phyloP scores from a whole-genome alignment of 2,797 vertebrate genomes.

The Morelia viridis region DNA sequence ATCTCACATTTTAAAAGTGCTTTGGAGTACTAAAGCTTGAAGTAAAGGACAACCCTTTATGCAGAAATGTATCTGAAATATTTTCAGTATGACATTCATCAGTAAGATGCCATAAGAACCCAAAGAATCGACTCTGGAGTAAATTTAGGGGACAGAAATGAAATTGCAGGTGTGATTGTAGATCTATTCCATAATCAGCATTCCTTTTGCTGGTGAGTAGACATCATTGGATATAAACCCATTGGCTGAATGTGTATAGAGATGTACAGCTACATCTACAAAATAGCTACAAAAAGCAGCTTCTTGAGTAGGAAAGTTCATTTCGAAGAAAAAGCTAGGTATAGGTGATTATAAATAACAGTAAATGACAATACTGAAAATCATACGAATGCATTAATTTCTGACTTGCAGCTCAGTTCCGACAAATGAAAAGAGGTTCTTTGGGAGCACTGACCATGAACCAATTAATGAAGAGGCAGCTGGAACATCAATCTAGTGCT shows the following conservation, averaged over 20 bases:
- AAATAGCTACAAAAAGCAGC: neutral
- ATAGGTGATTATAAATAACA: conserved; percentile 27
- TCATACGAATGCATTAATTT: conserved; percentile 69
- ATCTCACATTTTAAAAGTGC: conserved; percentile 32
- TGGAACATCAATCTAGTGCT: conserved; percentile 97
- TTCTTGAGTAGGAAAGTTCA: conserved; percentile 8
- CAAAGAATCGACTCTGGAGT: neutral
- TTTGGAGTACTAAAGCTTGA: neutral
- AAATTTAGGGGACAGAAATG: neutral
- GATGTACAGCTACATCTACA: neutral
- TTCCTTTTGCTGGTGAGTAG: neutral
- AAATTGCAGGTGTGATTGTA: neutral
- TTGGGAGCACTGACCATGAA: conserved; percentile 96
- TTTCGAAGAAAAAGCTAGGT: conserved; percentile 27
- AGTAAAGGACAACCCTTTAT: conserved; percentile 21
- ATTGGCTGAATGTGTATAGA: neutral
- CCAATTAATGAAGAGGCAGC: conserved; percentile 97
- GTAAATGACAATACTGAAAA: conserved; percentile 42
- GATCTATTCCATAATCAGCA: neutral
- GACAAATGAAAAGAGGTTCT: conserved; percentile 96
- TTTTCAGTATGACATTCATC: conserved; percentile 33
- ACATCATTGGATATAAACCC: neutral
- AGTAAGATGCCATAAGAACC: neutral
- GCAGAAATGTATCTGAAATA: conserved; percentile 10
- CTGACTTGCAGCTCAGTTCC: conserved; percentile 91